Percentiles rank a stretch among this genome's conserved stretches.
Evolutionary conservation across 2,888 invertebrate species (phyloP).

Genomic region (Cephus pygmeus): DNA sequence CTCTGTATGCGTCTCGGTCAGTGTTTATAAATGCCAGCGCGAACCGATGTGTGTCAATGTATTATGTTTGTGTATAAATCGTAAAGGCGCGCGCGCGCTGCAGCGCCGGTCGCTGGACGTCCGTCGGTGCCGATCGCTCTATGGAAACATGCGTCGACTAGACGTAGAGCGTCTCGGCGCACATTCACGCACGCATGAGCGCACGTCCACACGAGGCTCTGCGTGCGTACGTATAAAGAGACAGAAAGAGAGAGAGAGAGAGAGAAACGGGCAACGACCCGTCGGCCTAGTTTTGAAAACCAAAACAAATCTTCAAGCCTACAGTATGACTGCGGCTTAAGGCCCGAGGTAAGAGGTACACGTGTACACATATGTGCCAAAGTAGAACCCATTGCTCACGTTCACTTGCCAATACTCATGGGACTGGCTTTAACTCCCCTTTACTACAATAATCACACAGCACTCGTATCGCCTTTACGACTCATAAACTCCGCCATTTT

Average conservation of each 20-base stretch:
- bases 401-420: not conserved
- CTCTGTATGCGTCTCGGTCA: conserved; percentile 28
- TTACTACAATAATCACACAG: not conserved
- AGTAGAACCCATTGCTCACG: not conserved
- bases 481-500: not conserved
- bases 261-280: conserved; percentile 45
- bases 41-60: conserved; percentile 34
- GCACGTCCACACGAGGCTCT: not conserved
- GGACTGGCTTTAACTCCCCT: not conserved
- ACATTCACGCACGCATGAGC: not conserved
- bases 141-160: not conserved
- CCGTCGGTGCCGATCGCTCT: not conserved
- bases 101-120: not conserved
- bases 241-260: conserved; percentile 12
- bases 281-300: conserved; percentile 59
- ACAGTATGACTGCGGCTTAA: not conserved
- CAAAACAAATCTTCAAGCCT: conserved; percentile 52
- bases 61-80: conserved; percentile 12
- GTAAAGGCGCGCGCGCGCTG: not conserved
- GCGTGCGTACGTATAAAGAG: not conserved
- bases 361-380: conserved; percentile 10
- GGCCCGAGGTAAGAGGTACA: conserved; percentile 6
- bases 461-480: not conserved
- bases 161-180: not conserved
- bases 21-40: conserved; percentile 43